Conservation (phyloP, 2,797 vertebrate species). For the Sebastes steindachneri region DNA sequence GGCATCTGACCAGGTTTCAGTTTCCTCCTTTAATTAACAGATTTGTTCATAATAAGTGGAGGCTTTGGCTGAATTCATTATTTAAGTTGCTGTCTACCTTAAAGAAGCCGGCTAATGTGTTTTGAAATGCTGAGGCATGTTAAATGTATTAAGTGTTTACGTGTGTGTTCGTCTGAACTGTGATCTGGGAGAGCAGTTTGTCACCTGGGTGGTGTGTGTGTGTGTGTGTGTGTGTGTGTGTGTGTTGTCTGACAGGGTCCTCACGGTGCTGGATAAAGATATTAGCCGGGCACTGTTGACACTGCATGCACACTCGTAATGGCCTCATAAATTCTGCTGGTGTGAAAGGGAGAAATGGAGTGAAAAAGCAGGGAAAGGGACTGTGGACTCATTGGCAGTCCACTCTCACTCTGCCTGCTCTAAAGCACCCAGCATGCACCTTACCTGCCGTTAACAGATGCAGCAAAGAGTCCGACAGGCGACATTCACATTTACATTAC, state of each 20-base stretch:
- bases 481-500: not conserved
- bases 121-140: conserved; percentile 46
- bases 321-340: conserved; percentile 80
- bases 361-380: conserved; percentile 48
- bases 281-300: conserved; percentile 75
- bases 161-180: conserved; percentile 38
- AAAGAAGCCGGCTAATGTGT: conserved; percentile 34
- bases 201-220: conserved; percentile 51
- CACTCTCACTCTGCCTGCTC: conserved; percentile 34
- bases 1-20: conserved; percentile 2
- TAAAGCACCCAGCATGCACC: conserved; percentile 34
- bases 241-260: conserved; percentile 45
- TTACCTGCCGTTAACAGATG: conserved; percentile 42
- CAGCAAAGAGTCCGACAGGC: conserved; percentile 4
- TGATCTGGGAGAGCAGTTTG: conserved; percentile 45
- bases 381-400: conserved; percentile 67
- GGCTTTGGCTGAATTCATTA: conserved; percentile 16
- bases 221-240: conserved; percentile 42
- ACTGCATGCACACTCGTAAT: conserved; percentile 76
- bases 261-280: conserved; percentile 70
- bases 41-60: not conserved
- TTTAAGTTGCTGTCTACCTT: conserved; percentile 1
- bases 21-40: conserved; percentile 13
- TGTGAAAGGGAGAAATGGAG: conserved; percentile 66
- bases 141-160: conserved; percentile 30